Evolutionary conservation across 2,113 vertebrate genomes (phyloP).

Genomic region (Capricornis sumatraensis): DNA sequence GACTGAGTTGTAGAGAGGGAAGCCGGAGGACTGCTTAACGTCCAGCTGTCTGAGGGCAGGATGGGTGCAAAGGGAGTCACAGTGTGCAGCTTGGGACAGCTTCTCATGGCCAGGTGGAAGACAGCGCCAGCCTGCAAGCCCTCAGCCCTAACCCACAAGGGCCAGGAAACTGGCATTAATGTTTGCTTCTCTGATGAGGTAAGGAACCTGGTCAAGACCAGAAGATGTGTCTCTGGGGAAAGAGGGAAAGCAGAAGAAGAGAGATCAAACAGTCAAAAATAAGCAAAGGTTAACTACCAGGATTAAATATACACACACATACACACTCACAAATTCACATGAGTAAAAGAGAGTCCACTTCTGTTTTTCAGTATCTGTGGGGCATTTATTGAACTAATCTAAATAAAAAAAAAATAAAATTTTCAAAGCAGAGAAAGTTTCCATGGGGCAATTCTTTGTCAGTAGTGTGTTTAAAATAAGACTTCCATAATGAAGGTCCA

Average conservation of each 20-base stretch:
- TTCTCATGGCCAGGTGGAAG: neutral
- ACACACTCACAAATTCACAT: neutral
- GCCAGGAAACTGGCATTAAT: neutral
- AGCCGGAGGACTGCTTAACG: neutral
- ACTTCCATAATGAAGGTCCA: constrained; percentile 47
- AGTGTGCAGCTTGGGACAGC: neutral
- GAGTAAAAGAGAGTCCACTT: neutral
- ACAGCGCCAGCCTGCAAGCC: neutral
- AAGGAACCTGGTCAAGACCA: neutral
- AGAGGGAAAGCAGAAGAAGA: neutral
- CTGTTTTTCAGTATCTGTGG: neutral
- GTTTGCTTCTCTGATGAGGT: neutral
- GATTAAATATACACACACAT: neutral
- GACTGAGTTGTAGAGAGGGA: neutral
- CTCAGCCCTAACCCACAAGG: neutral
- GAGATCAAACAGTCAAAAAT: constrained; percentile 1
- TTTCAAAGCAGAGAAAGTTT: neutral
- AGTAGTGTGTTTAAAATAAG: constrained; percentile 36
- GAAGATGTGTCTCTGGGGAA: neutral
- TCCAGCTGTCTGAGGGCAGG: neutral
- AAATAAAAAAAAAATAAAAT: neutral
- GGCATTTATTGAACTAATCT: neutral
- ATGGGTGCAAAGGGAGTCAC: neutral
- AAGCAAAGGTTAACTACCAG: neutral
- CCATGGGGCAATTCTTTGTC: constrained; percentile 7